These are phyloP conservation scores for Bactericera cockerelli DNA, from an alignment of 1,140 invertebrate genomes.

Conservation along the genomic window DNA sequence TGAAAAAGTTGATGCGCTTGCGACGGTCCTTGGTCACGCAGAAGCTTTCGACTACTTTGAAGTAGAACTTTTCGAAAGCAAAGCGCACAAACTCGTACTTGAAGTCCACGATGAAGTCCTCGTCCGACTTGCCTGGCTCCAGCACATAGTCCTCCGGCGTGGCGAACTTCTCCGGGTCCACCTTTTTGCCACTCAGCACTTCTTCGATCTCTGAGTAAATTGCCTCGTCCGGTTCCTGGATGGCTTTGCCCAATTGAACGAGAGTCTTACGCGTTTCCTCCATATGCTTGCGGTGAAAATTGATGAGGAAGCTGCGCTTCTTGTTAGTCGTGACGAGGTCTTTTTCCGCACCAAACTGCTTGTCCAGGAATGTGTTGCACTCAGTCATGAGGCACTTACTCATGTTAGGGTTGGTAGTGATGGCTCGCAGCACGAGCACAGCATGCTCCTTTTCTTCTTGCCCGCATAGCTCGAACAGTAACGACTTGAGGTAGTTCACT, in stretches of 20 bases:
- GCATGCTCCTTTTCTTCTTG: not conserved
- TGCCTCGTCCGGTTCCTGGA: not conserved
- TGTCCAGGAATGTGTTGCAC: not conserved
- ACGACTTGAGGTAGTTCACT: not conserved
- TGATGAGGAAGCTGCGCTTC: not conserved
- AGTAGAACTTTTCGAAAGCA: slow-evolving; percentile 3
- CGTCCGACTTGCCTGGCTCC: not conserved
- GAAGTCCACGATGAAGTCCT: not conserved
- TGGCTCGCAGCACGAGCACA: not conserved
- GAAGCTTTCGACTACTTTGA: not conserved
- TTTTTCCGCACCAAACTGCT: not conserved
- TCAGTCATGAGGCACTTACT: not conserved
- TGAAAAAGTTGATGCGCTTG: not conserved
- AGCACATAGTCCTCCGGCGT: not conserved
- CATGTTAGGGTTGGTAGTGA: not conserved
- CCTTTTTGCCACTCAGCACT: not conserved
- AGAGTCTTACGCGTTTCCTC: not conserved
- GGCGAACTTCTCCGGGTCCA: not conserved
- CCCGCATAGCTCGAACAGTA: not conserved
- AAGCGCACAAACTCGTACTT: not conserved
- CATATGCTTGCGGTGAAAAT: not conserved
- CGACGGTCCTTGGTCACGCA: not conserved
- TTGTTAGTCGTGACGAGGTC: not conserved
- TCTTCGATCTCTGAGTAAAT: not conserved
- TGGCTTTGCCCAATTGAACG: not conserved